Evolutionary conservation across 2,888 invertebrate species (phyloP), one percentile per base, ranked within the genome.

Genomic region (Nematopogon swammerdamellus): DNA sequence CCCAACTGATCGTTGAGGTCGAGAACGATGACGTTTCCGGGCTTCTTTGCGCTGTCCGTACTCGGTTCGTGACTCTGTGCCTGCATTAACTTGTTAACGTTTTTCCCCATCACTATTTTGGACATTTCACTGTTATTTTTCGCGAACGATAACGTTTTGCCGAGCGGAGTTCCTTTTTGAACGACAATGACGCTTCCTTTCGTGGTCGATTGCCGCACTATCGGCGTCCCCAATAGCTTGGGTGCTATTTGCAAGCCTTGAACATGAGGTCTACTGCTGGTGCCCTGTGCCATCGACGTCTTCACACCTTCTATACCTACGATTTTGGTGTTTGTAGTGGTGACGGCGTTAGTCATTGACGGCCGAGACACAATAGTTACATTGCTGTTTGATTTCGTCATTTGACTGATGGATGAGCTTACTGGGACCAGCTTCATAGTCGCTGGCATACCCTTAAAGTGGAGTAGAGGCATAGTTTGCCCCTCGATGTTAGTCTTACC

Each of bases 161-260:
- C 80, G 59, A 82, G 65, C 20, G 80, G 65, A 18, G 79, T 70
- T 44, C 82, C 82, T 60, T 85, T 85, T 59, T 83, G 83, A 19
- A 85, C 81, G 18, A 85, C 81, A 56, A 85, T 83, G 19, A 85
- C 74, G 59, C 80, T 84, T 48, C 82, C 80, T 63, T 84, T 85
- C 19, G 76, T 64, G 54, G 67, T 73, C 45, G 70, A 65, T 18
- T 76, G 70, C 52, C 80, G 63, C 18, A 77, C 67, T 47, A 80
- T 75, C 1, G 80, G 76, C 56, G 73, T 76, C 16, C 50, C 49
- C 17, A 50, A 36, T 10, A 46, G 30, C 36, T 52, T 55, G 10
- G 55, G 43, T 20, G 53, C 47, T 4, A 55, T 53, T 46, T 51
- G 54, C 20, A 55, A 45, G 30, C 51, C 51, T 1, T 8, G 8